Evolutionary conservation across 2,113 vertebrate genomes (phyloP).

Genomic region (Leucosticte australis): DNA sequence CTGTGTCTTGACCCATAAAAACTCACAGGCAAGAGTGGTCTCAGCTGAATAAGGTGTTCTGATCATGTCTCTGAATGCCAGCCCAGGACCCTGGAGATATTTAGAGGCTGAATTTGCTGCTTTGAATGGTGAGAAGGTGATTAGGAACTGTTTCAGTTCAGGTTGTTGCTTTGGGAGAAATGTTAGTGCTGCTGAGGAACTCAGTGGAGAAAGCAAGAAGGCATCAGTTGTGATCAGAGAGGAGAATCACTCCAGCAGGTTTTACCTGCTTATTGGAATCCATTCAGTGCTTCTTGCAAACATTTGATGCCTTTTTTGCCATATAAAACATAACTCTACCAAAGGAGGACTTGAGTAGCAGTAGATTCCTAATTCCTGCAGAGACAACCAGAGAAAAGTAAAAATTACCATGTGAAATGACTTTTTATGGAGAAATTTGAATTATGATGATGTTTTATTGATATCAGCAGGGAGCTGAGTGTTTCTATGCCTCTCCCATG

Average conservation of each 20-base stretch:
- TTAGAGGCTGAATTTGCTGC: background rate
- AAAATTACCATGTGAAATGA: background rate
- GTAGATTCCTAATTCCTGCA: background rate
- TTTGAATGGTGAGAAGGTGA: background rate
- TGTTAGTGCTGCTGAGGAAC: background rate
- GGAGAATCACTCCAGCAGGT: background rate
- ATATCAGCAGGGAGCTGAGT: background rate
- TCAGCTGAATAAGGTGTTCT: background rate
- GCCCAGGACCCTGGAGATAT: background rate
- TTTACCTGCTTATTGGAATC: background rate
- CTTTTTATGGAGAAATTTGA: background rate
- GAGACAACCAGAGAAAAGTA: background rate
- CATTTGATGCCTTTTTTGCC: background rate
- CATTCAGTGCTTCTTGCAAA: background rate
- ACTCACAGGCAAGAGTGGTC: background rate
- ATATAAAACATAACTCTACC: background rate
- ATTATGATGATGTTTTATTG: background rate
- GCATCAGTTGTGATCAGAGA: background rate
- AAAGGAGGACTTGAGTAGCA: background rate
- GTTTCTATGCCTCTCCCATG: background rate
- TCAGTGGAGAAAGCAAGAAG: background rate
- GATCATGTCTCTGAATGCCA: background rate
- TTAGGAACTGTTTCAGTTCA: background rate
- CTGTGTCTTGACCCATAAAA: background rate
- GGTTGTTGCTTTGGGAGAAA: background rate